Evolutionary conservation across 2,888 invertebrate species (phyloP).

Genomic region (Scaeva pyrastri): DNA sequence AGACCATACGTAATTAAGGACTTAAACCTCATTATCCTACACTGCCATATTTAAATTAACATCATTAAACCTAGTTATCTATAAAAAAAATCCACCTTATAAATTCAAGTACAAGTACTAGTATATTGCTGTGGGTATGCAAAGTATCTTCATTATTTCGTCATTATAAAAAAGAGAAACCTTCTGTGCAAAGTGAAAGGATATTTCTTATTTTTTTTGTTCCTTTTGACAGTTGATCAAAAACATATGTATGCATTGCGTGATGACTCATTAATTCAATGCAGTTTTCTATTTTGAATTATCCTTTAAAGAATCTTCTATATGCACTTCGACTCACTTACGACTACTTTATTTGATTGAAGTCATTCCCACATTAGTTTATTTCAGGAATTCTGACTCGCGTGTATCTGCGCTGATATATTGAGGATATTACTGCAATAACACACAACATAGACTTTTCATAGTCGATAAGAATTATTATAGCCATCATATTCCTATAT

Average conservation of each 20-base stretch:
- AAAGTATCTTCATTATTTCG: not conserved
- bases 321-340: conserved; percentile 10
- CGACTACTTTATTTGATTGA: conserved; percentile 36
- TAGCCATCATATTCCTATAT: not conserved
- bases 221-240: not conserved
- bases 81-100: too few species aligned
- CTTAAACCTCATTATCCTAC: too few species aligned
- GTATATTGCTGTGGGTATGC: too few species aligned
- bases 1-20: too few species aligned
- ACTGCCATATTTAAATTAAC: too few species aligned
- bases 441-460: conserved; percentile 19
- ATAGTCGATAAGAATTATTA: conserved; percentile 14
- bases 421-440: conserved; percentile 64
- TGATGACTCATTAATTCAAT: conserved; percentile 11
- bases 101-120: too few species aligned
- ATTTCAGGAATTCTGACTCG: conserved; percentile 8
- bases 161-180: not conserved
- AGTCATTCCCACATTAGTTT: not conserved
- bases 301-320: not conserved
- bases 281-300: conserved; percentile 7
- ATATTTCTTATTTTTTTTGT: too few species aligned
- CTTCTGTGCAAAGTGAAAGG: not conserved
- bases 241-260: not conserved
- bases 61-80: too few species aligned
- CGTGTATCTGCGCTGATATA: conserved; percentile 30